phyloP scores from a whole-genome alignment of 2,888 invertebrate genomes.

The Sipha maydis region DNA sequence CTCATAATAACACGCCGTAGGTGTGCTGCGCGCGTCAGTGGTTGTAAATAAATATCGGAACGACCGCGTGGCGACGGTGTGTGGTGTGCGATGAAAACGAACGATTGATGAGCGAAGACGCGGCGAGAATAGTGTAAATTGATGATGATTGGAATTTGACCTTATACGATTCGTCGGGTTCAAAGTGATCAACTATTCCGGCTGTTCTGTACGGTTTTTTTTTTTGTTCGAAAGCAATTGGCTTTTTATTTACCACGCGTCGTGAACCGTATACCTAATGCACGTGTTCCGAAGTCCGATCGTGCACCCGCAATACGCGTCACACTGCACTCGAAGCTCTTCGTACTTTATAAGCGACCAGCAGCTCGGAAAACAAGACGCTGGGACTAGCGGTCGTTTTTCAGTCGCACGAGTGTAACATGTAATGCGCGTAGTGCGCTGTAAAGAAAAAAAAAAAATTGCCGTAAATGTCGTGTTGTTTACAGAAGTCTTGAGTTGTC shows the following conservation, averaged over 20 bases:
- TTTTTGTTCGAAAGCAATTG: slow-evolving; percentile 39
- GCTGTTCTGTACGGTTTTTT: not conserved
- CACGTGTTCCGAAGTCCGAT: too few relatives aligned
- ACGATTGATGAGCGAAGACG: slow-evolving; percentile 48
- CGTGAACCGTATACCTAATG: not conserved
- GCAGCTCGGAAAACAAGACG: not conserved
- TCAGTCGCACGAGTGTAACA: too few relatives aligned
- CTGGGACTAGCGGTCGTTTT: too few relatives aligned
- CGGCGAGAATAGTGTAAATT: slow-evolving; percentile 51
- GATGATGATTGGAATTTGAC: slow-evolving; percentile 54
- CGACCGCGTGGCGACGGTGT: slow-evolving; percentile 7
- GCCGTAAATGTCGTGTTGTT: too few relatives aligned
- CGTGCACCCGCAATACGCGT: too few relatives aligned
- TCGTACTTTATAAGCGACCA: too few relatives aligned
- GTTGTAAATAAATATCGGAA: slow-evolving; percentile 43
- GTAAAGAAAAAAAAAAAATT: too few relatives aligned
- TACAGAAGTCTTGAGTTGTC: too few relatives aligned
- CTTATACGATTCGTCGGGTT: slow-evolving; percentile 50
- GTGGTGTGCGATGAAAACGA: slow-evolving; percentile 46
- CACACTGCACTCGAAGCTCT: not conserved
- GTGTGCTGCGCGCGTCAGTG: not conserved
- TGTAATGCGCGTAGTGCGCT: too few relatives aligned
- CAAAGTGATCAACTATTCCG: slow-evolving; percentile 39
- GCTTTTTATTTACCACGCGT: not conserved
- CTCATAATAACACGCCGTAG: not conserved